Evolutionary conservation across 1,140 invertebrate species (phyloP).

Genomic region (Centruroides vittatus): DNA sequence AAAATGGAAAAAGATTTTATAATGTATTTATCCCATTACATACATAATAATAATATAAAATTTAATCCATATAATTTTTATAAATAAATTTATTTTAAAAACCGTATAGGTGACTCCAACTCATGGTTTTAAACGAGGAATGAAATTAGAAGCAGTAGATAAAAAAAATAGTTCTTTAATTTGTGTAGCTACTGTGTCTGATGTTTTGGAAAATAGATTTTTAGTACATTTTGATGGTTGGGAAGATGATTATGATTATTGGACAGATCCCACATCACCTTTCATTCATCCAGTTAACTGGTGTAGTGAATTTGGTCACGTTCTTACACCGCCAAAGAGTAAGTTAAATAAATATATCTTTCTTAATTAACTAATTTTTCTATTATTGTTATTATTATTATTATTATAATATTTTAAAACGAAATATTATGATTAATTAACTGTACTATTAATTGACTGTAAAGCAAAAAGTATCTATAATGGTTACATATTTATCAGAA

Average conservation of each 20-base stretch:
- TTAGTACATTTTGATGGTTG: constrained; percentile 90
- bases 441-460: too few species aligned
- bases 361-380: too few species aligned
- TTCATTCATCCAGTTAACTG: constrained; percentile 88
- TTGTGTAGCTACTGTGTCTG: constrained; percentile 75
- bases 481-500: too few species aligned
- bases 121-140: constrained; percentile 64
- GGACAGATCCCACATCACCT: constrained; percentile 74
- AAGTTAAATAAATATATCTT: not conserved
- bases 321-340: constrained; percentile 69
- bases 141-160: constrained; percentile 92
- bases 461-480: too few species aligned
- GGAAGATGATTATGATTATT: constrained; percentile 87
- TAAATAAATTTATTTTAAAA: too few species aligned
- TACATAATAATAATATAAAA: too few species aligned
- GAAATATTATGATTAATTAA: too few species aligned
- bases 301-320: constrained; percentile 65
- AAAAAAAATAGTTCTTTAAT: constrained; percentile 67
- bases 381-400: too few species aligned
- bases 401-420: too few species aligned
- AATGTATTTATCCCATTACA: too few species aligned
- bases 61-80: too few species aligned
- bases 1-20: too few species aligned
- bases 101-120: constrained; percentile 36
- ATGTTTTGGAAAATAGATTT: constrained; percentile 67